Percentiles rank a stretch among this genome's conserved stretches.
These are phyloP conservation scores for Tupaia chinensis DNA, from an alignment of 2,113 vertebrate species.

Conservation along the genomic window DNA sequence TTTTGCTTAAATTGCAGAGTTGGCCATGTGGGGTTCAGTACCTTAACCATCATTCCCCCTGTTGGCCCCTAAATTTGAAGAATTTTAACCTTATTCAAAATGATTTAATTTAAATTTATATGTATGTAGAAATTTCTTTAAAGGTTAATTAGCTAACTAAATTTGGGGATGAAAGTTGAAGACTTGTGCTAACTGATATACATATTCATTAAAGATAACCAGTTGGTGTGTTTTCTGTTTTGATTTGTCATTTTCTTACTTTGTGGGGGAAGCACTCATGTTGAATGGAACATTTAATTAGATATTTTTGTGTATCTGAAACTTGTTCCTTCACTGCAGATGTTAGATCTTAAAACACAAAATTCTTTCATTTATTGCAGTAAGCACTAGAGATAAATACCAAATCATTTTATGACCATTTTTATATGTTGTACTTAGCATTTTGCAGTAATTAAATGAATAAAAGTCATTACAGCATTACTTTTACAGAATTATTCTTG, in stretches of 20 bases:
- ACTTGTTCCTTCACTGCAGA: background rate
- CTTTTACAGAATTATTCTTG: constrained; percentile 55
- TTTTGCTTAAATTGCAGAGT: no score
- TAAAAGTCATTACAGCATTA: constrained; percentile 8
- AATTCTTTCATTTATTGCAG: background rate
- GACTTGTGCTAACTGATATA: constrained; percentile 36
- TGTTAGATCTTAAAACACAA: constrained; percentile 46
- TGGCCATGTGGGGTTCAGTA: no score
- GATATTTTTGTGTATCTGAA: constrained; percentile 1
- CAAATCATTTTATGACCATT: background rate
- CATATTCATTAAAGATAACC: background rate
- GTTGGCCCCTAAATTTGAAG: background rate
- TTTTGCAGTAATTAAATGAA: constrained; percentile 40
- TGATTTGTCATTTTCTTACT: constrained; percentile 33
- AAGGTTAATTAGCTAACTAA: constrained; percentile 62
- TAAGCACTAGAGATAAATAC: constrained; percentile 20
- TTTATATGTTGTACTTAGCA: background rate
- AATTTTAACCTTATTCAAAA: constrained; percentile 54
- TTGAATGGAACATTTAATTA: constrained; percentile 22
- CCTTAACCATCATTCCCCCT: no score
- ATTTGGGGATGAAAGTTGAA: constrained; percentile 42
- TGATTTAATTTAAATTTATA: constrained; percentile 62
- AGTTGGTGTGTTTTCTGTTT: constrained; percentile 38
- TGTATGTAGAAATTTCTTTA: constrained; percentile 61
- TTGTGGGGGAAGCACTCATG: constrained; percentile 5